Evolutionary conservation across 2,113 vertebrate species (phyloP).

Genomic region (Gambusia holbrooki): DNA sequence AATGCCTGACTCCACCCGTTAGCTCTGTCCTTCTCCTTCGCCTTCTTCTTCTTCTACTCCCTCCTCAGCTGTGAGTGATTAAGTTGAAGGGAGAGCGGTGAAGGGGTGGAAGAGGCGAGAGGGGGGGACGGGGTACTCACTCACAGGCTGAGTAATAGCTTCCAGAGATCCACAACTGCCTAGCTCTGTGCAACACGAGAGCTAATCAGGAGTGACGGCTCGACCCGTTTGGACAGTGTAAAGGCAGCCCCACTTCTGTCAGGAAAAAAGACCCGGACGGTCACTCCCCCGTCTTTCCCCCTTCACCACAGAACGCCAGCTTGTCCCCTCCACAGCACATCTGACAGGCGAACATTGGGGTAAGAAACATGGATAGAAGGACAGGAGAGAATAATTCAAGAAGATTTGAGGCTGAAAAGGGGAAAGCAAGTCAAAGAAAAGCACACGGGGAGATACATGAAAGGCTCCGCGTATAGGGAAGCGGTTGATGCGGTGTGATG

Average conservation of each 20-base stretch:
- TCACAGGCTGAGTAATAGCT: conserved; percentile 96
- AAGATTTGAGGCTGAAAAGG: conserved; percentile 43
- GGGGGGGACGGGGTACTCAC: conserved; percentile 74
- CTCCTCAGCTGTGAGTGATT: conserved; percentile 97
- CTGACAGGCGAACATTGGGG: conserved; percentile 58
- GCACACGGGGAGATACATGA: conserved; percentile 37
- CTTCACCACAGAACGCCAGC: conserved; percentile 55
- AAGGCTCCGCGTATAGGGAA: conserved; percentile 26
- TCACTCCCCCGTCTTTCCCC: conserved; percentile 51
- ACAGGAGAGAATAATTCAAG: conserved; percentile 43
- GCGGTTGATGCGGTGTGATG: conserved; percentile 38
- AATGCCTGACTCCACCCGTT: conserved; percentile 69
- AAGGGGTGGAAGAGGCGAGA: conserved; percentile 51
- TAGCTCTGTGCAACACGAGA: conserved; percentile 81
- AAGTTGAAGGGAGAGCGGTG: conserved; percentile 67
- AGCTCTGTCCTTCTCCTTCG: conserved; percentile 77
- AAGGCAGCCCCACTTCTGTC: conserved; percentile 90
- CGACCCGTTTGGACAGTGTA: conserved; percentile 94
- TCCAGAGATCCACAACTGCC: conserved; percentile 89
- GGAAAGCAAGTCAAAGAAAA: conserved; percentile 38
- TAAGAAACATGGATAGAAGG: conserved; percentile 21
- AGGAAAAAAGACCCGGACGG: conserved; percentile 81
- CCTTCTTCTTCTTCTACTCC: conserved; percentile 53
- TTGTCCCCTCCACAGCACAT: conserved; percentile 52
- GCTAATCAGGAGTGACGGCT: conserved; percentile 98